phyloP scores from a whole-genome alignment of 1,140 invertebrate genomes.

The Dendrolimus punctatus region DNA sequence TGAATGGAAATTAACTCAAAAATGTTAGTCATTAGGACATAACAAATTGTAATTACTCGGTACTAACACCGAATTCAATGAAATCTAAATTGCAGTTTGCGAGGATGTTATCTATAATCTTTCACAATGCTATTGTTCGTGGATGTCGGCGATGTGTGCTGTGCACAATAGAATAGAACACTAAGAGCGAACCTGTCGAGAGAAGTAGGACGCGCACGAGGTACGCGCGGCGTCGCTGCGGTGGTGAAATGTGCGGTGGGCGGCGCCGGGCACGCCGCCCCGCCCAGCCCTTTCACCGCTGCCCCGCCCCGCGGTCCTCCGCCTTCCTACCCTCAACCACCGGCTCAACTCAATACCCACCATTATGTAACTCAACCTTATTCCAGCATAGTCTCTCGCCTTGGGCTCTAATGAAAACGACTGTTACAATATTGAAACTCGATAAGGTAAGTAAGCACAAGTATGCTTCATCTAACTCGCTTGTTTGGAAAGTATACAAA shows the following conservation, averaged over 20 bases:
- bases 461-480: too few species aligned
- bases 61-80: conserved; percentile 9
- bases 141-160: conserved; percentile 24
- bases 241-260: conserved; percentile 64
- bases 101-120: conserved; percentile 54
- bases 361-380: conserved; percentile 43
- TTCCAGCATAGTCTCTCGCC: conserved; percentile 42
- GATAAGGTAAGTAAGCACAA: too few species aligned
- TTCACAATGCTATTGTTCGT: conserved; percentile 61
- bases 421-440: conserved; percentile 22
- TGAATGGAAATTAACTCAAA: too few species aligned
- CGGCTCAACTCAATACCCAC: conserved; percentile 22
- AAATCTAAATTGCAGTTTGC: conserved; percentile 24
- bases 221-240: conserved; percentile 36
- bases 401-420: conserved; percentile 31
- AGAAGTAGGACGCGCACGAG: conserved; percentile 61
- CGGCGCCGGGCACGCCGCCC: conserved; percentile 58
- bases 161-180: conserved; percentile 62
- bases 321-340: conserved; percentile 47
- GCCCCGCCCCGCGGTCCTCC: conserved; percentile 32
- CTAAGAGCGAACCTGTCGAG: conserved; percentile 54
- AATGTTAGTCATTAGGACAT: too few species aligned
- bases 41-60: too few species aligned
- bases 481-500: too few species aligned
- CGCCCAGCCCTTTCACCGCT: conserved; percentile 66